Evolutionary conservation across 2,888 invertebrate genomes (phyloP), one percentile per base, ranked within the genome.

Genomic region (Cerastoderma edule): DNA sequence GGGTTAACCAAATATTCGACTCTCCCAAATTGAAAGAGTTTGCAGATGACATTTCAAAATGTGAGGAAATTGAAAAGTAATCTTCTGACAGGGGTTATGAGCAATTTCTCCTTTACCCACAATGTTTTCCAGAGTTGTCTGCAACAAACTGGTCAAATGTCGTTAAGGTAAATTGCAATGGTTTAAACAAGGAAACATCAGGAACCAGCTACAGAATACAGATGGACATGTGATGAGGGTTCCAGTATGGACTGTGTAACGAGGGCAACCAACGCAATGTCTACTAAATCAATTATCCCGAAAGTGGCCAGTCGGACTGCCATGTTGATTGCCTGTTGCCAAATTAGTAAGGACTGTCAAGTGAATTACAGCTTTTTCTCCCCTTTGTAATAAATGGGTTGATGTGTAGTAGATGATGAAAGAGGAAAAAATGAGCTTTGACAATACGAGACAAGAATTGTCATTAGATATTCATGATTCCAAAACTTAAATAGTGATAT

Each of bases 201-300:
- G 5, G 46, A 46, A 46, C n/a, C 46, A 46, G 19, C n/a, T 16
- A 16, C n/a, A 46, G 46, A 46, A 46, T 46, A 46, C 46, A 46
- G n/a, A 46, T 46, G 46, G 46, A 19, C n/a, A 1, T 46, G 46
- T 46, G 46, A 46, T 46, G 46, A n/a, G n/a, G 46, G n/a, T 16
- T 46, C 46, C 50, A 50, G 50, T 50, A 50, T 50, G 19, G 50
- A 22, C 50, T 10, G 39, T 39, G 10, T 50, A 50, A 50, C 50
- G 24, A 50, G n/a, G n/a, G n/a, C n/a, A n/a, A n/a, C n/a, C n/a
- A n/a, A n/a, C n/a, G 22, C 50, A 24, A 13, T 22, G 10, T 50
- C 50, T 27, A 50, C 60, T 60, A 60, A 60, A 60, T 60, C 33
- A 60, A 60, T 60, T 60, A 60, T 19, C 35, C 35, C n/a, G 30